Conservation (phyloP, 2,888 invertebrate species). For the Tipula vernalis region DNA sequence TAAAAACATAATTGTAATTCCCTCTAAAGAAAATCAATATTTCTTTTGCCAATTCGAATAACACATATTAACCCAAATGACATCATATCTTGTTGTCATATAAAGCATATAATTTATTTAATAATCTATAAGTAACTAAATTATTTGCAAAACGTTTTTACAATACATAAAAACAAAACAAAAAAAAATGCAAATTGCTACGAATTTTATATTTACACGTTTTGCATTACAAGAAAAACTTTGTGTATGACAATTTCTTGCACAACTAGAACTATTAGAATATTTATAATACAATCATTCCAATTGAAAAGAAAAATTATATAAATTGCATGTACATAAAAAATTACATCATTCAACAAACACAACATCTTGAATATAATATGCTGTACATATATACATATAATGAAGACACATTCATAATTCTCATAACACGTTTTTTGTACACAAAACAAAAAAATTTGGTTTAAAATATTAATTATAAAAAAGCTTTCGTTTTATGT, state of each 20-base stretch:
- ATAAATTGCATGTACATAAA: neutral
- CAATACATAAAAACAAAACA: neutral
- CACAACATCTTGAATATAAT: neutral
- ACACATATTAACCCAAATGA: neutral
- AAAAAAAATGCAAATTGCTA: neutral
- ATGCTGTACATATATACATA: too few species aligned
- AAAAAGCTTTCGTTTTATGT: neutral
- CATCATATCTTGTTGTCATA: neutral
- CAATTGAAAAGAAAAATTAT: neutral
- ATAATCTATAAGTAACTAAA: neutral
- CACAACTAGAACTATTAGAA: neutral
- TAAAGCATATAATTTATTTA: neutral
- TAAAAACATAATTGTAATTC: too few species aligned
- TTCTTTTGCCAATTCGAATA: neutral
- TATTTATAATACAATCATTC: neutral
- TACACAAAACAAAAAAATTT: neutral
- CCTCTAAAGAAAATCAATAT: too few species aligned
- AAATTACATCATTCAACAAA: neutral
- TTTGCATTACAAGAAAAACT: neutral
- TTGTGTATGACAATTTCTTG: neutral
- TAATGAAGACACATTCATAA: neutral
- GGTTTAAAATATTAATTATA: neutral
- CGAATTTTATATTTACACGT: neutral
- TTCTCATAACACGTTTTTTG: neutral
- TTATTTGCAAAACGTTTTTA: neutral